Evolutionary conservation across 2,888 invertebrate species (phyloP).

Genomic region (Plagodis dolabraria): DNA sequence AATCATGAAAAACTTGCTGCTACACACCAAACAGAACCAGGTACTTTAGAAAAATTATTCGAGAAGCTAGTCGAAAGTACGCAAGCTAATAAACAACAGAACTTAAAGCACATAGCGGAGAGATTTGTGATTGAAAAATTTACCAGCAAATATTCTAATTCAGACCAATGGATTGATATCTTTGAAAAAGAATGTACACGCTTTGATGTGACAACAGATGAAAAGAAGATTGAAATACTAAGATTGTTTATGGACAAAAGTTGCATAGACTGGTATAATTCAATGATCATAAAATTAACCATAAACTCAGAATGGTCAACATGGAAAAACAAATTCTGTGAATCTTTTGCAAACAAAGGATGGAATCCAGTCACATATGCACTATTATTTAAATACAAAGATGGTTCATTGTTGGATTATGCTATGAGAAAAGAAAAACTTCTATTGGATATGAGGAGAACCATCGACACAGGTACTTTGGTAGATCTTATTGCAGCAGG

Average conservation of each 20-base stretch:
- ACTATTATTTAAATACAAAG: constrained; percentile 39
- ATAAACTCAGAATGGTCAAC: constrained; percentile 33
- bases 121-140: constrained; percentile 22
- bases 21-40: constrained; percentile 9
- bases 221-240: constrained; percentile 20
- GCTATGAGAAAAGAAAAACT: constrained; percentile 43
- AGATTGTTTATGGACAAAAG: constrained; percentile 3
- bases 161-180: constrained; percentile 20
- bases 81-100: constrained; percentile 22
- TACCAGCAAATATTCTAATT: constrained; percentile 15
- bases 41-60: constrained; percentile 23
- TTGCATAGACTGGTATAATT: constrained; percentile 35
- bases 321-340: constrained; percentile 41
- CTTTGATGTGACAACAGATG: constrained; percentile 11
- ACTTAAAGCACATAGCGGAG: constrained; percentile 30
- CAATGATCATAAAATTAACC: constrained; percentile 36
- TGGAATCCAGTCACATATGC: constrained; percentile 40
- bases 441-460: background rate
- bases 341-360: constrained; percentile 42
- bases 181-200: no score
- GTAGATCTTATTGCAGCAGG: background rate
- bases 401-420: constrained; percentile 46
- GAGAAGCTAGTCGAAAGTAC: constrained; percentile 25
- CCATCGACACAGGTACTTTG: background rate
- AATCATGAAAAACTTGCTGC: background rate